Conservation (phyloP, 2,797 vertebrate species). For the Acanthurus leucopareius region DNA sequence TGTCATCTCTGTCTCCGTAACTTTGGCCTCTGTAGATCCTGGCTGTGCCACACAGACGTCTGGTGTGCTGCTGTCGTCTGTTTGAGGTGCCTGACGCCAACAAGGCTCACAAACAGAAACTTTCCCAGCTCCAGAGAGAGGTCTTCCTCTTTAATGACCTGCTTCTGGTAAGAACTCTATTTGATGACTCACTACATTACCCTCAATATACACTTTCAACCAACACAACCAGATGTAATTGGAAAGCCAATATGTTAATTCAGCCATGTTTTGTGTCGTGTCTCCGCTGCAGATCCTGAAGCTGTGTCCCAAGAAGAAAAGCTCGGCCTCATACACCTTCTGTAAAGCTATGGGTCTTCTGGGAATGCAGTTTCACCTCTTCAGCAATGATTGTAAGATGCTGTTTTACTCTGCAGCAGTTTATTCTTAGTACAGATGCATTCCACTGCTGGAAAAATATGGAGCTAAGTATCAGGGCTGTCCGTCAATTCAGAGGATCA, state of each 20-base stretch:
- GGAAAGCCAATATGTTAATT: neutral
- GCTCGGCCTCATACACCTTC: constrained; percentile 96
- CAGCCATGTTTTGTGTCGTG: constrained; percentile 17
- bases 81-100: constrained; percentile 97
- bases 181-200: neutral
- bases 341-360: constrained; percentile 96
- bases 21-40: constrained; percentile 87
- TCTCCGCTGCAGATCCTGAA: constrained; percentile 91
- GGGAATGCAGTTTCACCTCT: constrained; percentile 98
- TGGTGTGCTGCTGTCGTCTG: constrained; percentile 98
- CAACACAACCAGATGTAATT: neutral
- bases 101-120: constrained; percentile 98
- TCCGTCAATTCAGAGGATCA: constrained; percentile 36
- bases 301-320: constrained; percentile 98
- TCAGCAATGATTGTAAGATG: constrained; percentile 97
- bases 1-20: constrained; percentile 61
- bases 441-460: constrained; percentile 40
- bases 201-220: neutral
- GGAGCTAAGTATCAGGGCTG: constrained; percentile 35
- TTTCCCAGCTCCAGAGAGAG: constrained; percentile 96
- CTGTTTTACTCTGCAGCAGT: constrained; percentile 38
- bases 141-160: constrained; percentile 99
- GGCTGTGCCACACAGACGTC: constrained; percentile 94
- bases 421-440: constrained; percentile 36
- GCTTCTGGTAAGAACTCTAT: constrained; percentile 90